phyloP scores from a whole-genome alignment of 35 echinoderm and acorn worm species.

The Apostichopus japonicus region DNA sequence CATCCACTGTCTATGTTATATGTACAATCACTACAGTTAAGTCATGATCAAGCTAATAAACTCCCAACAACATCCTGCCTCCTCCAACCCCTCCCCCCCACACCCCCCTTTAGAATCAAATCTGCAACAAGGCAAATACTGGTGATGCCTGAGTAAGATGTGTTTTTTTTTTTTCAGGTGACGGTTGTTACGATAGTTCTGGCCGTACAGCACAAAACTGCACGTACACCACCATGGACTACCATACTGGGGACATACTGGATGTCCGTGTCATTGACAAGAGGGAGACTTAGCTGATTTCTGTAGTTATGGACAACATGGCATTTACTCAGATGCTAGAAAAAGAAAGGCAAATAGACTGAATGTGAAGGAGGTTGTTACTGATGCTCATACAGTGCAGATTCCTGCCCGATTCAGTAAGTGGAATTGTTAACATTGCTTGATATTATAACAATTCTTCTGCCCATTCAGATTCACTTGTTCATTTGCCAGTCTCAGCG shows the following conservation, averaged over 20 bases:
- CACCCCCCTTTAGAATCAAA: not conserved
- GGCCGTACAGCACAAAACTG: conserved; percentile 16
- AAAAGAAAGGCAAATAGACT: not conserved
- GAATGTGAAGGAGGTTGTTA: conserved; percentile 1
- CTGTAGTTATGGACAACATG: conserved; percentile 19
- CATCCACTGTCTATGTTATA: not conserved
- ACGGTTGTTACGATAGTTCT: conserved; percentile 52
- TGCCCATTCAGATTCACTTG: not conserved
- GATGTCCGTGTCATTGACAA: conserved; percentile 24
- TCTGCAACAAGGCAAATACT: not conserved
- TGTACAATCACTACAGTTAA: not conserved
- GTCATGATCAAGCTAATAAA: not conserved
- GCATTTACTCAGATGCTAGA: conserved; percentile 18
- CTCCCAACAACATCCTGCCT: not conserved
- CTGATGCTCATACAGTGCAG: conserved; percentile 39
- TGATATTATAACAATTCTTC: not conserved
- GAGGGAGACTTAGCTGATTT: conserved; percentile 13
- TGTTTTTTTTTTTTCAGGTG: conserved; percentile 26
- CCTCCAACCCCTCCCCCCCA: not conserved
- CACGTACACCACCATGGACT: conserved; percentile 52
- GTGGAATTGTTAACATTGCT: not conserved
- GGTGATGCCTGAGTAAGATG: not conserved
- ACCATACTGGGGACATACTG: conserved; percentile 11
- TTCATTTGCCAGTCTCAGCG: too few relatives aligned
- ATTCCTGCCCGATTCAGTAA: conserved; percentile 24